These are phyloP conservation scores for Nannobrachium achirus DNA, from an alignment of 2,113 vertebrate genomes.

Conservation along the genomic window DNA sequence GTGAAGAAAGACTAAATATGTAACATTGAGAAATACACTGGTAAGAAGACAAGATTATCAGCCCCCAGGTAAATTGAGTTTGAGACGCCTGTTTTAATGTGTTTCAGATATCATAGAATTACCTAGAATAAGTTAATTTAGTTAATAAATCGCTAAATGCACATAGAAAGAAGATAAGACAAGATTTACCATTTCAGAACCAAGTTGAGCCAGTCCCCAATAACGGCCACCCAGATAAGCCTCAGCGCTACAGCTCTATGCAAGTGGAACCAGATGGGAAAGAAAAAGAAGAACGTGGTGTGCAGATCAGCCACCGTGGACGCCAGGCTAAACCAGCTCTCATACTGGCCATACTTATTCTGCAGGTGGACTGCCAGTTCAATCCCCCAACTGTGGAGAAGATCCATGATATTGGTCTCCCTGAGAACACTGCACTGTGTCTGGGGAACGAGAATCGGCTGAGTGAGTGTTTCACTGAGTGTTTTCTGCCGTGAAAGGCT, in stretches of 20 bases:
- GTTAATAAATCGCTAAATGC: no score
- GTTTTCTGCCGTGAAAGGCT: not conserved
- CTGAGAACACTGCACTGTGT: conserved; percentile 3
- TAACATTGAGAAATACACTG: no score
- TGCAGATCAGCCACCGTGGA: conserved; percentile 89
- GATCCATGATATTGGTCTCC: conserved; percentile 78
- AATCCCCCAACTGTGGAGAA: conserved; percentile 86
- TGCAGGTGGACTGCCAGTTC: conserved; percentile 84
- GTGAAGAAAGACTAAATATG: no score
- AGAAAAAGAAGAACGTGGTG: conserved; percentile 89
- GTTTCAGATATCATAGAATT: no score
- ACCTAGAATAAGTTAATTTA: no score
- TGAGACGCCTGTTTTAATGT: no score
- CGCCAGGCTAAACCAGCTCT: conserved; percentile 88
- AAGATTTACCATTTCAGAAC: conserved; percentile 92
- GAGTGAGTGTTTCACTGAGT: conserved; percentile 2
- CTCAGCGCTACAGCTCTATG: conserved; percentile 82
- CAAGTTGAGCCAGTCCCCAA: conserved; percentile 96
- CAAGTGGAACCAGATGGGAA: conserved; percentile 94
- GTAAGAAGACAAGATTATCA: no score
- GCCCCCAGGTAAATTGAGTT: no score
- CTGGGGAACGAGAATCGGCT: not conserved
- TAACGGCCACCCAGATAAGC: conserved; percentile 94
- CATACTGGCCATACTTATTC: conserved; percentile 77
- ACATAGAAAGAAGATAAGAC: conserved; percentile 14